Conservation (phyloP, 2,113 vertebrate genomes). For the Galemys pyrenaicus region DNA sequence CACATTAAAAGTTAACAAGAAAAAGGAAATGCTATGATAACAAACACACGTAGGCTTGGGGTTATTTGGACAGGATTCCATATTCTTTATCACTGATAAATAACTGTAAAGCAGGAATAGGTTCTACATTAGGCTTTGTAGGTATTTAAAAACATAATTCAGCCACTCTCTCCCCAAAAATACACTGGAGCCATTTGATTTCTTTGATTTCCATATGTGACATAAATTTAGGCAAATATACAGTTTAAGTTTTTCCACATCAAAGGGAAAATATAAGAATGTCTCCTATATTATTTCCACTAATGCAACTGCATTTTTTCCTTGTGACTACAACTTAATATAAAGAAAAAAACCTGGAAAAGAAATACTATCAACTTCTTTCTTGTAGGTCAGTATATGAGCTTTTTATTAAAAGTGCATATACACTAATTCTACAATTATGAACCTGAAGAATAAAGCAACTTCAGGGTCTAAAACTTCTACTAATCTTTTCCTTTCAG, state of each 20-base stretch:
- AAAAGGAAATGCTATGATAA: neutral
- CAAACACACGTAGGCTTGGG: neutral
- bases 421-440: neutral
- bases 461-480: neutral
- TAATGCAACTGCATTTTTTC: neutral
- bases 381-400: neutral
- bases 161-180: neutral
- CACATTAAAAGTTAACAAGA: neutral
- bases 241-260: conserved; percentile 1
- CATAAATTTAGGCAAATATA: neutral
- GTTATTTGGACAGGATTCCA: neutral
- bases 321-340: neutral
- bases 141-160: conserved; percentile 17
- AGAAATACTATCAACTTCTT: neutral
- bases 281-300: neutral
- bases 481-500: neutral
- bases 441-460: neutral
- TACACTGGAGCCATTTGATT: neutral
- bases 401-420: neutral
- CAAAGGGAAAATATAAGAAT: neutral
- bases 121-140: neutral
- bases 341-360: neutral
- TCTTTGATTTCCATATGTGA: neutral
- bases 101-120: conserved; percentile 26
- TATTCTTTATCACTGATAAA: neutral